phyloP scores from a whole-genome alignment of 2,797 vertebrate genomes.

The Anguilla obscura region DNA sequence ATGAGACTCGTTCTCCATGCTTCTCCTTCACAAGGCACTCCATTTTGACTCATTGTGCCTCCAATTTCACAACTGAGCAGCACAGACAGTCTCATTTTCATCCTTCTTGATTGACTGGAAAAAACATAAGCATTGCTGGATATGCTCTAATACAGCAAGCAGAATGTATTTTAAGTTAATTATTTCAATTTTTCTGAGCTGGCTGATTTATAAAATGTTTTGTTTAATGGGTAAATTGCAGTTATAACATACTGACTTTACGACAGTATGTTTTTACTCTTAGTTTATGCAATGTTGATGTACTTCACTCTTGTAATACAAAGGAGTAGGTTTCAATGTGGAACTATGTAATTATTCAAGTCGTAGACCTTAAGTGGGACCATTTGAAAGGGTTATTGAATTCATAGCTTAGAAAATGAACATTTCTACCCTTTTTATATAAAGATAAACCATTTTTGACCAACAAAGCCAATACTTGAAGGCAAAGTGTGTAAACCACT shows the following conservation, averaged over 20 bases:
- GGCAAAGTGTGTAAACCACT: conserved; percentile 34
- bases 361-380: background rate
- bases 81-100: conserved; percentile 5
- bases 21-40: background rate
- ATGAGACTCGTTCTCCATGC: background rate
- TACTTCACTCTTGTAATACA: background rate
- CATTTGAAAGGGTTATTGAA: background rate
- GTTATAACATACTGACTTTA: background rate
- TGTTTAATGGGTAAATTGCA: background rate
- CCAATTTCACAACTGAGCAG: conserved; percentile 5
- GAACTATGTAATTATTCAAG: background rate
- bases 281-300: conserved; percentile 2
- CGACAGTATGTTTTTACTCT: background rate
- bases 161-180: background rate
- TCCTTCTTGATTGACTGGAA: background rate
- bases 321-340: background rate
- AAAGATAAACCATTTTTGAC: conserved; percentile 23
- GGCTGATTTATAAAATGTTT: background rate
- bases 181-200: background rate
- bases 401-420: background rate
- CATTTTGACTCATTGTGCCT: background rate
- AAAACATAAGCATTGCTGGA: background rate
- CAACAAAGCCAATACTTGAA: conserved; percentile 41
- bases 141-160: background rate
- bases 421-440: background rate